These are phyloP conservation scores for Hemaris fuciformis DNA, from an alignment of 2,888 invertebrate genomes.

Conservation along the genomic window DNA sequence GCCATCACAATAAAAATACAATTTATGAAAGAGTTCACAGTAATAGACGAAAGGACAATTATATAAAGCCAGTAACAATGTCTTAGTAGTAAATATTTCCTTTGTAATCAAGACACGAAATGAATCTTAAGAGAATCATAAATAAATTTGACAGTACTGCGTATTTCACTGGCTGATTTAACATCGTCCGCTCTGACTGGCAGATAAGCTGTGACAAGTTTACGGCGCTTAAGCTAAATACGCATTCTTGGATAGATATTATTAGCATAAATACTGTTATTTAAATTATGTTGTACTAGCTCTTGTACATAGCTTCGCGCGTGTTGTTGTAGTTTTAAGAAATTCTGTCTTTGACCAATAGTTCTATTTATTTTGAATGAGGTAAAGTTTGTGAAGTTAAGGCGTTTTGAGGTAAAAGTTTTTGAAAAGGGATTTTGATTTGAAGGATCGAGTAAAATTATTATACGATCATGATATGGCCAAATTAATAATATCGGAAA, in stretches of 20 bases:
- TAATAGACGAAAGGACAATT: no score
- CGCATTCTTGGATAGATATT: not conserved
- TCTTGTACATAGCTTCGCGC: not conserved
- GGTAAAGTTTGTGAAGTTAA: no score
- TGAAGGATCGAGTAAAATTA: no score
- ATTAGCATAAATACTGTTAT: not conserved
- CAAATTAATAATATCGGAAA: no score
- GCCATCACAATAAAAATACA: no score
- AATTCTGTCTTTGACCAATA: no score
- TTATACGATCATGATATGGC: no score
- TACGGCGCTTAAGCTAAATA: not conserved
- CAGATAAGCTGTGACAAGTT: not conserved
- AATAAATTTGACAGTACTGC: slow-evolving; percentile 6
- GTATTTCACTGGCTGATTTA: slow-evolving; percentile 3
- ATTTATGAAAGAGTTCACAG: no score
- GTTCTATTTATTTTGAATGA: no score
- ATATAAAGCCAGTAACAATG: no score
- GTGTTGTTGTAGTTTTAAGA: not conserved
- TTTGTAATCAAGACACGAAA: not conserved
- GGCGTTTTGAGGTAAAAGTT: no score
- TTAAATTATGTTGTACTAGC: not conserved
- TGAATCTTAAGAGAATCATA: not conserved
- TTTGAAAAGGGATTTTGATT: no score
- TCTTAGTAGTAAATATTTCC: not conserved
- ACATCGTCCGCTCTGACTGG: not conserved